Conservation (phyloP, 1,140 invertebrate species). For the Anastrepha obliqua region DNA sequence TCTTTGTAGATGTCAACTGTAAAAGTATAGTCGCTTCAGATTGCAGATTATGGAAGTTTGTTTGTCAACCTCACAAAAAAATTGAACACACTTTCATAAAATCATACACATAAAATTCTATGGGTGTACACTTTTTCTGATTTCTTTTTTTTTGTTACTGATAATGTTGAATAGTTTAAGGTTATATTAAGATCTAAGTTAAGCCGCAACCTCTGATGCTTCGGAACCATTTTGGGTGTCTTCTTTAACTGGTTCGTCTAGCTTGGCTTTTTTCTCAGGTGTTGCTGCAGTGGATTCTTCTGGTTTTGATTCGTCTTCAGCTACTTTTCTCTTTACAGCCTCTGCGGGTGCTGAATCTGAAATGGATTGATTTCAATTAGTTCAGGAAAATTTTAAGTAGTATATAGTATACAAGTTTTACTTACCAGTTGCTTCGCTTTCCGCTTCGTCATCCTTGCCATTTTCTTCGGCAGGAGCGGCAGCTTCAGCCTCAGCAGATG, state of each 20-base stretch:
- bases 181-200: slow-evolving; percentile 59
- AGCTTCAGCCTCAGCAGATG: slow-evolving; percentile 63
- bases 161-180: slow-evolving; percentile 52
- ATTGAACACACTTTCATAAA: slow-evolving; percentile 52
- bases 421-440: slow-evolving; percentile 72
- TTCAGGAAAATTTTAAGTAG: not conserved
- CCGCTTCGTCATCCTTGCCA: slow-evolving; percentile 60
- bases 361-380: slow-evolving; percentile 20
- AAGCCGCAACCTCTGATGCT: slow-evolving; percentile 72
- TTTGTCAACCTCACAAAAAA: slow-evolving; percentile 33
- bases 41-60: slow-evolving; percentile 24
- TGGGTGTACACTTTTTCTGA: slow-evolving; percentile 54
- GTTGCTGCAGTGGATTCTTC: slow-evolving; percentile 69
- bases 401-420: slow-evolving; percentile 20
- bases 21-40: slow-evolving; percentile 37
- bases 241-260: slow-evolving; percentile 70
- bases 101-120: slow-evolving; percentile 53
- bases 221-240: slow-evolving; percentile 72
- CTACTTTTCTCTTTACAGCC: slow-evolving; percentile 72
- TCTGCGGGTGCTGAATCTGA: slow-evolving; percentile 68
- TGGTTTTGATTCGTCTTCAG: slow-evolving; percentile 65
- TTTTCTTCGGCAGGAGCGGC: slow-evolving; percentile 64
- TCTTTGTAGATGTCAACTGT: slow-evolving; percentile 43
- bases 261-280: slow-evolving; percentile 73
- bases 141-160: slow-evolving; percentile 57